Conservation (phyloP, 2,888 invertebrate species). For the Cosmia trapezina region DNA sequence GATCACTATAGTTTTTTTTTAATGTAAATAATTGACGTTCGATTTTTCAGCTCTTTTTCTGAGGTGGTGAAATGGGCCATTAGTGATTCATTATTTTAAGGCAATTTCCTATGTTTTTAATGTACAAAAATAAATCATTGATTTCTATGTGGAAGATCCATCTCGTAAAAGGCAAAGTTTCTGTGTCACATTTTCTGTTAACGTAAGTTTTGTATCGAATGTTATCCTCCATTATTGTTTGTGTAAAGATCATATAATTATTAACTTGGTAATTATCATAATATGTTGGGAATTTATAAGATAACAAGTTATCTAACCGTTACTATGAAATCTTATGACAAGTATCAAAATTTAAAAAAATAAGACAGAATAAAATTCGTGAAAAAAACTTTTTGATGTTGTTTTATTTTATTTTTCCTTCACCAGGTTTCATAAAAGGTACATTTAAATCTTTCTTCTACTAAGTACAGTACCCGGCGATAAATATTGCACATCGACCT, state of each 20-base stretch:
- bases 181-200: constrained; percentile 49
- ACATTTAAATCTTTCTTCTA: too few species aligned
- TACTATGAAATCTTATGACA: constrained; percentile 89
- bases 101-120: background rate
- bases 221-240: constrained; percentile 66
- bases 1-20: background rate
- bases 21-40: constrained; percentile 24
- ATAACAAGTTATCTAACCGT: constrained; percentile 86
- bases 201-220: constrained; percentile 59
- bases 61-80: background rate
- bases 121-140: constrained; percentile 20
- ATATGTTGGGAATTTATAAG: constrained; percentile 81
- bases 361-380: constrained; percentile 87
- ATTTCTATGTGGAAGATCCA: background rate
- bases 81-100: background rate
- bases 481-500: too few species aligned
- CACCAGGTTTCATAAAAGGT: background rate
- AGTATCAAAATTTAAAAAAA: constrained; percentile 85
- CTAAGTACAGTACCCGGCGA: too few species aligned
- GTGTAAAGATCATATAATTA: constrained; percentile 68
- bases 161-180: constrained; percentile 16
- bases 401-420: constrained; percentile 50
- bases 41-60: background rate
- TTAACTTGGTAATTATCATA: constrained; percentile 72
- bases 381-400: constrained; percentile 60